phyloP scores from a whole-genome alignment of 2,113 vertebrate species.

The Tylochromis polylepis region DNA sequence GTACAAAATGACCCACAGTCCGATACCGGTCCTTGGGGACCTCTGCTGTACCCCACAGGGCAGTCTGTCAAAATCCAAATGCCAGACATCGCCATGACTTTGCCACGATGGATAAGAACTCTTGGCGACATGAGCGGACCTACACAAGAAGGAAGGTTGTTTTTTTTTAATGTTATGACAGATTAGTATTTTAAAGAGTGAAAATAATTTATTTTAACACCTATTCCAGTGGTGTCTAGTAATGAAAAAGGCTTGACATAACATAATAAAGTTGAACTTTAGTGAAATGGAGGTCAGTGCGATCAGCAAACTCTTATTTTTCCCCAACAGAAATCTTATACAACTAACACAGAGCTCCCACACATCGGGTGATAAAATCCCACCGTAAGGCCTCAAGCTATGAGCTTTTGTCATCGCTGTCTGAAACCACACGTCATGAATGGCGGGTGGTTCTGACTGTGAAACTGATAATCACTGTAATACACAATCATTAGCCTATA shows the following conservation, averaged over 20 bases:
- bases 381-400: background rate
- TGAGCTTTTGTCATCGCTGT: background rate
- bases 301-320: background rate
- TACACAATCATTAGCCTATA: background rate
- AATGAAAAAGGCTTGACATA: background rate
- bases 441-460: background rate
- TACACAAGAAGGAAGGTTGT: no score
- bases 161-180: background rate
- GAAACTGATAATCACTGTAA: background rate
- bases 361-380: no score
- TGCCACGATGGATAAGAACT: background rate
- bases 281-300: background rate
- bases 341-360: no score
- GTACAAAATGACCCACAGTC: background rate
- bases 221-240: background rate
- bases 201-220: background rate
- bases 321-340: no score
- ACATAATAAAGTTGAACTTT: background rate
- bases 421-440: background rate
- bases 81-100: background rate
- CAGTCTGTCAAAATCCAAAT: background rate
- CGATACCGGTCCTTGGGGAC: background rate
- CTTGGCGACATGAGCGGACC: background rate
- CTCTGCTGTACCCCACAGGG: background rate
- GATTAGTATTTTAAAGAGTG: background rate